Conservation (phyloP, 2,113 vertebrate species). For the Pycnonotus jocosus region DNA sequence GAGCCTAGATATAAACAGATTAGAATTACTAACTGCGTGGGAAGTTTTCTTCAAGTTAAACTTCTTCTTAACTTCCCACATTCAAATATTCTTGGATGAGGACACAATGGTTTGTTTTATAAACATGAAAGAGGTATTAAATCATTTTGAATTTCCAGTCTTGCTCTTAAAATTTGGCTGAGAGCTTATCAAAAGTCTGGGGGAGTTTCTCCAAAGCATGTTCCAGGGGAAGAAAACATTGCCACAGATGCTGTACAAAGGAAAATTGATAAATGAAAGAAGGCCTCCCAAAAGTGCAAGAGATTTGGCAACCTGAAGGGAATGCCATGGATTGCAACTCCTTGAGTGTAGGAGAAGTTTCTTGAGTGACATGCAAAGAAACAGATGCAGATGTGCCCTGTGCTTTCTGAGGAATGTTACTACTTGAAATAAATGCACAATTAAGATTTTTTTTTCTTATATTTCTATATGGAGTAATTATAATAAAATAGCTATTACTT, state of each 20-base stretch:
- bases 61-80: constrained; percentile 48
- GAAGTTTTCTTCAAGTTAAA: constrained; percentile 54
- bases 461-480: neutral
- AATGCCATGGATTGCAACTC: neutral
- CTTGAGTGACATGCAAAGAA: neutral
- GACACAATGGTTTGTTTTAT: constrained; percentile 54
- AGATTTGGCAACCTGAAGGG: neutral
- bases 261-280: neutral
- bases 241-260: neutral
- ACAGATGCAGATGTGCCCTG: neutral
- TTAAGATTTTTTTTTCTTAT: neutral
- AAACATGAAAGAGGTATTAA: constrained; percentile 51
- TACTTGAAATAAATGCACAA: neutral
- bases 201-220: neutral
- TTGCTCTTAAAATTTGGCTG: constrained; percentile 14
- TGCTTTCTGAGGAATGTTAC: neutral
- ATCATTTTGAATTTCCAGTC: constrained; percentile 35
- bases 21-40: constrained; percentile 47
- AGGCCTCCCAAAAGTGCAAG: neutral
- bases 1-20: constrained; percentile 57
- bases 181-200: constrained; percentile 26
- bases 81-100: constrained; percentile 39
- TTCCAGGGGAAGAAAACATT: neutral
- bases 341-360: neutral
- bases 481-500: neutral